Conservation (phyloP, 2,888 invertebrate genomes). For the Cosmorhoe ocellata region DNA sequence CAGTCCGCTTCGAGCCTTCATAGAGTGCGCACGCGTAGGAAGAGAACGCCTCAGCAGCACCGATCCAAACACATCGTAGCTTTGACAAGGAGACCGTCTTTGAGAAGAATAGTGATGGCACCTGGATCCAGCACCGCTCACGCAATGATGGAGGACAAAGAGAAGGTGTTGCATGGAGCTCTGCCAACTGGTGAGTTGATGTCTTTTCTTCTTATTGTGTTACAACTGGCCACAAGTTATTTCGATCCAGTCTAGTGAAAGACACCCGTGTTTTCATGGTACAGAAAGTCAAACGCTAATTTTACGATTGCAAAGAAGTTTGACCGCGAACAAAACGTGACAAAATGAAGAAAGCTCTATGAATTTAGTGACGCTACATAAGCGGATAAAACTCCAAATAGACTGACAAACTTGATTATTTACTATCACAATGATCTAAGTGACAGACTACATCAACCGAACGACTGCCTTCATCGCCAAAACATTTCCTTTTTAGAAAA, state of each 20-base stretch:
- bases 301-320: not conserved
- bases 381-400: too few relatives aligned
- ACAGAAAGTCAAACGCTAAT: conserved; percentile 4
- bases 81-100: conserved; percentile 70
- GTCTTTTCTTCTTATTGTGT: too few relatives aligned
- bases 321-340: too few relatives aligned
- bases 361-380: too few relatives aligned
- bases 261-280: conserved; percentile 7
- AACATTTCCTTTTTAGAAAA: not conserved
- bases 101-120: conserved; percentile 80
- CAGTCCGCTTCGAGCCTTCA: conserved; percentile 74
- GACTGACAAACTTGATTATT: too few relatives aligned
- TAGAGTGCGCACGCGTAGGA: conserved; percentile 76
- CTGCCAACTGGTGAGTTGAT: conserved; percentile 58
- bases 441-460: too few relatives aligned
- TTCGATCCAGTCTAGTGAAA: too few relatives aligned
- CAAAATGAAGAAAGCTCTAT: too few relatives aligned
- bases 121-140: conserved; percentile 81
- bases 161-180: conserved; percentile 68
- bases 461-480: too few relatives aligned
- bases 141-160: conserved; percentile 79
- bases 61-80: conserved; percentile 69
- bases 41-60: conserved; percentile 60
- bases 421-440: too few relatives aligned
- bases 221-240: too few relatives aligned